A percentile compares a stretch with the other conserved stretches of the same genome.
These are phyloP conservation scores for Eumerus sabulonum DNA, from an alignment of 2,888 invertebrate genomes.

Conservation along the genomic window DNA sequence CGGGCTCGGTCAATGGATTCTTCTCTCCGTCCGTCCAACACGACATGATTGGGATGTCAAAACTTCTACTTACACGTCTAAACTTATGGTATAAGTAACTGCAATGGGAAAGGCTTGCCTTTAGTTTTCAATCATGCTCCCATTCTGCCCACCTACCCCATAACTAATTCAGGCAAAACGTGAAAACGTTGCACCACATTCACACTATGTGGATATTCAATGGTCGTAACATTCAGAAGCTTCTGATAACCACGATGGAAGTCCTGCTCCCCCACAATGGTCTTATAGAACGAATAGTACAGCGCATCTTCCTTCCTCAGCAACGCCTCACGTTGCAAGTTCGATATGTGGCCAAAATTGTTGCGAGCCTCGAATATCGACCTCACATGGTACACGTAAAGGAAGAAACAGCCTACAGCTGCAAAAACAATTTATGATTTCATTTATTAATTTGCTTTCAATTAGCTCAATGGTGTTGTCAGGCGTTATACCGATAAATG, in stretches of 20 bases:
- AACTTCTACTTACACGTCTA: constrained; percentile 56
- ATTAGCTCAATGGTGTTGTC: constrained; percentile 16
- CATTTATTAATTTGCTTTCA: constrained; percentile 5
- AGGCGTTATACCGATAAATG: constrained; percentile 78
- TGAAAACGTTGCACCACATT: constrained; percentile 91
- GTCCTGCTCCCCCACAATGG: constrained; percentile 84
- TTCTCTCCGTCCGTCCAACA: constrained; percentile 81
- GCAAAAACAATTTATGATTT: constrained; percentile 16
- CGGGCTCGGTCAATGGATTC: constrained; percentile 76
- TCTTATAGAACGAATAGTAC: constrained; percentile 94
- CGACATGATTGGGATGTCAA: constrained; percentile 70
- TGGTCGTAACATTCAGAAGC: constrained; percentile 85
- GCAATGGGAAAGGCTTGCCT: constrained; percentile 35
- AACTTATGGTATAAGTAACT: constrained; percentile 75
- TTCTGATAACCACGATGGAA: constrained; percentile 83
- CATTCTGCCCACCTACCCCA: constrained; percentile 75
- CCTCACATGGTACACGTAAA: constrained; percentile 84
- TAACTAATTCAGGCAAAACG: constrained; percentile 89
- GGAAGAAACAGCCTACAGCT: constrained; percentile 81
- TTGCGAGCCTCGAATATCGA: constrained; percentile 89
- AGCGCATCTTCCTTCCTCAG: constrained; percentile 93
- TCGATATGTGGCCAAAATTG: constrained; percentile 90
- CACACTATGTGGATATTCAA: constrained; percentile 89
- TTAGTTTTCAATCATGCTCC: neutral
- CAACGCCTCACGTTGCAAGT: constrained; percentile 89